Evolutionary conservation across 2,888 invertebrate genomes (phyloP).

Genomic region (Pollenia griseotomentosa): DNA sequence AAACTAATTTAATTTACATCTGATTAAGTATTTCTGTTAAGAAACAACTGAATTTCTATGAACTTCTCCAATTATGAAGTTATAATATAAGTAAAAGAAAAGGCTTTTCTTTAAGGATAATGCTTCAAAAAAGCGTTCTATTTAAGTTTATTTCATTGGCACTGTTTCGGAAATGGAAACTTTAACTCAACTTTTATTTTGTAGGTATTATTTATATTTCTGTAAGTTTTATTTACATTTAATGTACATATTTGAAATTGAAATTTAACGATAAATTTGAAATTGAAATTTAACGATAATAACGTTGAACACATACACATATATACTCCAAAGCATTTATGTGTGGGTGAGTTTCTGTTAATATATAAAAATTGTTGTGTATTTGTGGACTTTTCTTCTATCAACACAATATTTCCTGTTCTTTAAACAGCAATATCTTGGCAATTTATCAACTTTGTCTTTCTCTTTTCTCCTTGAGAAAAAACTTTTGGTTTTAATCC

Average conservation of each 20-base stretch:
- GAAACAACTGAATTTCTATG: too few relatives aligned
- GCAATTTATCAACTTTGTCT: conserved; percentile 24
- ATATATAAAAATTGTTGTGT: not conserved
- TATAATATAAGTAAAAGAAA: not conserved
- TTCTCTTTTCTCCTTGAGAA: not conserved
- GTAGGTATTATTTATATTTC: not conserved
- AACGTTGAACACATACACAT: not conserved
- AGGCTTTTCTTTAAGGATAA: not conserved
- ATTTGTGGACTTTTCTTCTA: not conserved
- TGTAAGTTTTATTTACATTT: conserved; percentile 8
- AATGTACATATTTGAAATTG: conserved; percentile 11
- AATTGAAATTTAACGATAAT: conserved; percentile 34
- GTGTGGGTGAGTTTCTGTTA: not conserved
- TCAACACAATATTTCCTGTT: not conserved
- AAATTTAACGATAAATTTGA: too few relatives aligned
- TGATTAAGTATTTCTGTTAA: not conserved
- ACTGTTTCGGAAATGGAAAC: not conserved
- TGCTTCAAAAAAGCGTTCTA: not conserved
- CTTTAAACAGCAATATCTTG: not conserved
- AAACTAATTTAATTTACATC: not conserved
- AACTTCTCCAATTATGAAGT: too few relatives aligned
- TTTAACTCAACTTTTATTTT: not conserved
- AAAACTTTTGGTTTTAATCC: not conserved
- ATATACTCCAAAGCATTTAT: not conserved
- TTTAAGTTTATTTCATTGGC: conserved; percentile 10